Evolutionary conservation across 2,888 invertebrate genomes (phyloP).

Genomic region (Chorisops tibialis): DNA sequence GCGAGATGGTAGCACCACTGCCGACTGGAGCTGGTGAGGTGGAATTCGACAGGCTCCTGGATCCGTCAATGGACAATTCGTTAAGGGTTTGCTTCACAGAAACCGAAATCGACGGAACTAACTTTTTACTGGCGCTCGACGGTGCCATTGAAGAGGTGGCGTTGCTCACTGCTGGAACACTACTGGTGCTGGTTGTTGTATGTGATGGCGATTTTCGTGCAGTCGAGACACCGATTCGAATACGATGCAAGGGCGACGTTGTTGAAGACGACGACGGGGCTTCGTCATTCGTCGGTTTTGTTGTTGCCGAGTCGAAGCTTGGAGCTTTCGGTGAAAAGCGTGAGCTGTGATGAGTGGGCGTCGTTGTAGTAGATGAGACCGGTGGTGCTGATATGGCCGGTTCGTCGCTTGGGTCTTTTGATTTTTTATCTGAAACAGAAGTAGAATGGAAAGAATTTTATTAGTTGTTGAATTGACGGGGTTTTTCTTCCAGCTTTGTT

Average conservation of each 20-base stretch:
- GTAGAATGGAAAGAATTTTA: background rate
- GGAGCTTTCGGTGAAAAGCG: constrained; percentile 23
- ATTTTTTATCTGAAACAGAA: constrained; percentile 27
- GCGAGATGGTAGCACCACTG: constrained; percentile 16
- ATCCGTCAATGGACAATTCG: constrained; percentile 38
- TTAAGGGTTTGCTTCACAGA: constrained; percentile 48
- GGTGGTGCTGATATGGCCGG: background rate
- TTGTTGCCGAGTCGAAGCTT: background rate
- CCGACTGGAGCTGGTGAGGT: constrained; percentile 33
- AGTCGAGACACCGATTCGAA: constrained; percentile 26
- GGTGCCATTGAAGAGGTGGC: constrained; percentile 11
- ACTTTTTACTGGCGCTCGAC: constrained; percentile 35
- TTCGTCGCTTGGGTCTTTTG: constrained; percentile 17
- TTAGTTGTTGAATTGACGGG: background rate
- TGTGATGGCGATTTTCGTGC: constrained; percentile 18
- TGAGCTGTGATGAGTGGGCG: constrained; percentile 12
- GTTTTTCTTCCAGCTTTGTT: background rate
- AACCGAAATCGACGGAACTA: constrained; percentile 43
- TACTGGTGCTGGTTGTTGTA: background rate
- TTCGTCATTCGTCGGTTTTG: constrained; percentile 3
- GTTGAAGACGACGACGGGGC: background rate
- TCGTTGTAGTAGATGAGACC: background rate
- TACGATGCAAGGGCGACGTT: constrained; percentile 15
- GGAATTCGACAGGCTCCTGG: constrained; percentile 33
- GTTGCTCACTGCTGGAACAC: constrained; percentile 17